Percentiles rank a stretch among this genome's conserved stretches.
Evolutionary conservation across 2,888 invertebrate species (phyloP).

Genomic region (Drosophila mulleri): DNA sequence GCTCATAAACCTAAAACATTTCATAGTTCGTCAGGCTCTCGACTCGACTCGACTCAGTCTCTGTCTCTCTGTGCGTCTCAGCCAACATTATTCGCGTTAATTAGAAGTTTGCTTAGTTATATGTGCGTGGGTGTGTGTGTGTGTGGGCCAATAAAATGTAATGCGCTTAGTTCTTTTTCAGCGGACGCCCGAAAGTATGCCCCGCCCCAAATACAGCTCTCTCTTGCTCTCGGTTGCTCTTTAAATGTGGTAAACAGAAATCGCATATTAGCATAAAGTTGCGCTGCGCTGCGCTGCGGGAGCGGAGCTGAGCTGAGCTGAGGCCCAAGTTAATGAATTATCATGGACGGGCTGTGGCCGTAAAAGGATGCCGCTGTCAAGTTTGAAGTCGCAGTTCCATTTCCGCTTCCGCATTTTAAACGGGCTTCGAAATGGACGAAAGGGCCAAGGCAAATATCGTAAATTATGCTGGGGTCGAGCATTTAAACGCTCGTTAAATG

Average conservation of each 20-base stretch:
- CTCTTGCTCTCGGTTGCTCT: not conserved
- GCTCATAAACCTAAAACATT: slow-evolving; percentile 1
- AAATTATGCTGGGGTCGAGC: slow-evolving; percentile 62
- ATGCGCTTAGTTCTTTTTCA: slow-evolving; percentile 10
- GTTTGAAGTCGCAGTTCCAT: slow-evolving; percentile 4
- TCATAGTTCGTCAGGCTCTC: not conserved
- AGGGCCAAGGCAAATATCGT: slow-evolving; percentile 64
- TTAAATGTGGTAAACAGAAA: slow-evolving; percentile 16
- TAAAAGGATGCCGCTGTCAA: not conserved
- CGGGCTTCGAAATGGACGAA: slow-evolving; percentile 22
- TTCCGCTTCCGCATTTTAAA: not conserved
- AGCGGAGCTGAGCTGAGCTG: too few relatives aligned
- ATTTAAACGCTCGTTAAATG: slow-evolving; percentile 62
- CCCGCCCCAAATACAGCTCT: not conserved
- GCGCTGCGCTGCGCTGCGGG: not conserved
- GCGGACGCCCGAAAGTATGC: slow-evolving; percentile 14
- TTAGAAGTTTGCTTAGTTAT: slow-evolving; percentile 4
- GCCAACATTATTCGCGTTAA: slow-evolving; percentile 15
- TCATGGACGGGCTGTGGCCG: slow-evolving; percentile 13
- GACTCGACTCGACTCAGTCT: too few relatives aligned
- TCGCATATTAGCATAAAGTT: slow-evolving; percentile 56
- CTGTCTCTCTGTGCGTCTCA: not conserved
- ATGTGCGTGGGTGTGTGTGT: too few relatives aligned
- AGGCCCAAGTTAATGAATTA: slow-evolving; percentile 39
- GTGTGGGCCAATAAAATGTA: slow-evolving; percentile 1